Percentiles rank a stretch among this genome's conserved stretches.
Conservation (phyloP, 2,888 invertebrate genomes). For the Physocephala rufipes region DNA sequence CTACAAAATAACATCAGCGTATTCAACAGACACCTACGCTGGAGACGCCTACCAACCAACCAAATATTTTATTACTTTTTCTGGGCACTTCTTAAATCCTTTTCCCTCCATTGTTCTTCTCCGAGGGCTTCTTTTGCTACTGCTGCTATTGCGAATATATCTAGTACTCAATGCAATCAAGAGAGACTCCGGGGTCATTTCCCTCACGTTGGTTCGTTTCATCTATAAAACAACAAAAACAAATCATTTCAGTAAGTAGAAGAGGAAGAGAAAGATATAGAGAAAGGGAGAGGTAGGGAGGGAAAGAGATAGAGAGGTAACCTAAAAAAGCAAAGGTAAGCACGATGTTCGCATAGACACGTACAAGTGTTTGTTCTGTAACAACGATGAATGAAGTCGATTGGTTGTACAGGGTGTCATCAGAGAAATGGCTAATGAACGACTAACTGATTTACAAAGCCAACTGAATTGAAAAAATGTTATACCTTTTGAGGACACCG, state of each 20-base stretch:
- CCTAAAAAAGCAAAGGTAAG: conserved; percentile 1
- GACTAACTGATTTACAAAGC: not conserved
- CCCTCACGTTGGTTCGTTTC: conserved; percentile 14
- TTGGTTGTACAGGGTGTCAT: conserved; percentile 26
- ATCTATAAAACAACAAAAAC: conserved; percentile 15
- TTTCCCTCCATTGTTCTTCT: not conserved
- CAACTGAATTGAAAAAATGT: conserved; percentile 5
- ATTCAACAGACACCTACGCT: too few species aligned
- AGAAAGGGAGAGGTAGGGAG: too few species aligned
- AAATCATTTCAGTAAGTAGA: not conserved
- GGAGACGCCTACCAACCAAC: too few species aligned
- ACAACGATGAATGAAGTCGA: conserved; percentile 17
- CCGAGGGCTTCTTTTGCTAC: not conserved
- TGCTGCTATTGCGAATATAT: not conserved
- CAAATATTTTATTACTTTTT: too few species aligned
- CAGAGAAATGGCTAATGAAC: too few species aligned
- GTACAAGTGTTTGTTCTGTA: not conserved
- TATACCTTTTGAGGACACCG: not conserved
- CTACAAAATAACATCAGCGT: too few species aligned
- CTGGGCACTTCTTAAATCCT: too few species aligned
- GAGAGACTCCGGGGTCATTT: conserved; percentile 25
- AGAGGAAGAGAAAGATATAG: not conserved
- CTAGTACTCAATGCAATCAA: conserved; percentile 3
- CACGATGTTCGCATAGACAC: not conserved
- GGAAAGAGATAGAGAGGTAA: not conserved